Evolutionary conservation across 2,113 vertebrate species (phyloP).

Genomic region (Osmerus eperlanus): DNA sequence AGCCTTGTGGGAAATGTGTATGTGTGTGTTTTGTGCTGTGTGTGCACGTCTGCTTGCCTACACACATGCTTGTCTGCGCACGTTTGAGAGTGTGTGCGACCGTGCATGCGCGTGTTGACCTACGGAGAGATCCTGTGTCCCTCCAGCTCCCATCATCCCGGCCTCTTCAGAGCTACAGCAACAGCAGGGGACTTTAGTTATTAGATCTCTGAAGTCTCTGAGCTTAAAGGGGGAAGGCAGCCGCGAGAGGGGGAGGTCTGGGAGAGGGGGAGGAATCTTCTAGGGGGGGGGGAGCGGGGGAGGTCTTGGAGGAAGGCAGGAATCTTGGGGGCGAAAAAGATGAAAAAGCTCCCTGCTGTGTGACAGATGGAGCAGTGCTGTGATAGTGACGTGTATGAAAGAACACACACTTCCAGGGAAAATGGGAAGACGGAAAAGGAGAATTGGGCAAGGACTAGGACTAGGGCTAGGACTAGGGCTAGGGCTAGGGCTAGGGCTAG

Average conservation of each 20-base stretch:
- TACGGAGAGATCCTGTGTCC: background rate
- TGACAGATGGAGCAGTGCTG: background rate
- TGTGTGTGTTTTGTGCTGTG: background rate
- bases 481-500: too few species aligned
- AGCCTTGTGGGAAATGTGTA: background rate
- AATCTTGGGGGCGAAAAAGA: background rate
- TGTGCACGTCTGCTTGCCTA: background rate
- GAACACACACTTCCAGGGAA: background rate
- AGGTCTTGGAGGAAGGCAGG: background rate
- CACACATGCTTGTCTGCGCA: background rate
- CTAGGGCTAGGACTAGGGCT: too few species aligned
- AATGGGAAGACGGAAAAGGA: background rate
- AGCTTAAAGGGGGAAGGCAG: too few species aligned
- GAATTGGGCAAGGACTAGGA: background rate
- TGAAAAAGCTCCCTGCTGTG: conserved; percentile 2
- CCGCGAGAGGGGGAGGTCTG: too few species aligned
- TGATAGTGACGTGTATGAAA: background rate
- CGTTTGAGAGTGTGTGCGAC: conserved; percentile 2
- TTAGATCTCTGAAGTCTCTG: too few species aligned
- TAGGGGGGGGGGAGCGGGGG: background rate
- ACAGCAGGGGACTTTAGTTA: too few species aligned
- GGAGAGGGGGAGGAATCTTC: too few species aligned
- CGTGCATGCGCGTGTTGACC: background rate
- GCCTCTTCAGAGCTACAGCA: background rate
- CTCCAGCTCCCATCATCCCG: background rate